Conservation (phyloP, 2,113 vertebrate species). For the Pelecanus crispus region DNA sequence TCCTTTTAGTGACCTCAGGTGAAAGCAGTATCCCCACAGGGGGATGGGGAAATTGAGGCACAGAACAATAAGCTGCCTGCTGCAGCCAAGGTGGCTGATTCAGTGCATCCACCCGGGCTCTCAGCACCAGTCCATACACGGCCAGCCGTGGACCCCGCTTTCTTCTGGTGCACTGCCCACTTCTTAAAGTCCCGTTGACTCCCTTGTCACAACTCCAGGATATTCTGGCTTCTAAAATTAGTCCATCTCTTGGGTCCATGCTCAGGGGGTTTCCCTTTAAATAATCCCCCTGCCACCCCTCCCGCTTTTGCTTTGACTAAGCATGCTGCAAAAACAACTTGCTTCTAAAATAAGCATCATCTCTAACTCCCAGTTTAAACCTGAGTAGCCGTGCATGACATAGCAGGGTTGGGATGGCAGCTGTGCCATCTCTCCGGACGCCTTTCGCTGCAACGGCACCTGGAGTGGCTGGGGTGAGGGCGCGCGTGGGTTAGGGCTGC, state of each 20-base stretch:
- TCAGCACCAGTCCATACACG: background rate
- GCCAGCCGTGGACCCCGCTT: background rate
- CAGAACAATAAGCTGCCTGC: background rate
- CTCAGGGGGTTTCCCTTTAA: constrained; percentile 57
- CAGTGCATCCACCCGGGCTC: background rate
- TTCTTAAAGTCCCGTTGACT: background rate
- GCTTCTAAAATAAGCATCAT: constrained; percentile 71
- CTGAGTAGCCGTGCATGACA: constrained; percentile 55
- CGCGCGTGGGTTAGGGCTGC: accelerated
- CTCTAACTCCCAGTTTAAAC: constrained; percentile 60
- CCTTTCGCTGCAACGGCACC: background rate
- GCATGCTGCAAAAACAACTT: constrained; percentile 62
- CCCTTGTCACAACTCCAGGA: background rate
- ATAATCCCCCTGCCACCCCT: background rate
- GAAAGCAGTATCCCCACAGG: background rate
- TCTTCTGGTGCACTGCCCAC: background rate
- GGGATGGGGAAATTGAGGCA: background rate
- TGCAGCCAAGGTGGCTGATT: background rate
- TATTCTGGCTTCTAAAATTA: constrained; percentile 37
- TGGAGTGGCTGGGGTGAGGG: background rate
- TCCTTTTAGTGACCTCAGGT: background rate
- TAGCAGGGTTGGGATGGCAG: constrained; percentile 31
- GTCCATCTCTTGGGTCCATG: background rate
- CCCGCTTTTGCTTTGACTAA: background rate
- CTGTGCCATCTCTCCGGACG: background rate